phyloP scores from a whole-genome alignment of 2,113 vertebrate genomes.

The Platanista minor region DNA sequence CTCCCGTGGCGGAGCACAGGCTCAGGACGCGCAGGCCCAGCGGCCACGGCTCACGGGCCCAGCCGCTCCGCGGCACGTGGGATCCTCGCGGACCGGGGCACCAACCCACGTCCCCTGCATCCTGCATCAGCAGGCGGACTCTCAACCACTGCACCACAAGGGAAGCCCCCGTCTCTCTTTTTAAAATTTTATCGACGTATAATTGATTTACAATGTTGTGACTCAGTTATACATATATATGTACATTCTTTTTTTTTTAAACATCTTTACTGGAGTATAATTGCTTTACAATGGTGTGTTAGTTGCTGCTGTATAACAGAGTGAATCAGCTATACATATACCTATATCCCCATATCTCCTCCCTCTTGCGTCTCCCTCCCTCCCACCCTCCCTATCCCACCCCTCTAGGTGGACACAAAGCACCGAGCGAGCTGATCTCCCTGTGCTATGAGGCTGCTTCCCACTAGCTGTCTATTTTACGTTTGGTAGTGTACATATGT shows the following conservation, averaged over 20 bases:
- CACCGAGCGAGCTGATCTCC: fast-evolving
- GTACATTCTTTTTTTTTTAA: neutral
- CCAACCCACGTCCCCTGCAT: no score
- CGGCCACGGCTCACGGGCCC: no score
- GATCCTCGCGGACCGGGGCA: no score
- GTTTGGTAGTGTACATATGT: no score
- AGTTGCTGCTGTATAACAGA: neutral
- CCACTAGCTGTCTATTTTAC: no score
- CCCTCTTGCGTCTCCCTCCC: neutral
- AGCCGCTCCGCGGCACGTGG: no score
- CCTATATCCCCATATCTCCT: neutral
- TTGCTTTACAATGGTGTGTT: neutral
- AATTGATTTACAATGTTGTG: neutral
- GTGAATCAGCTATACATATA: neutral
- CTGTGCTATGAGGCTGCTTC: no score
- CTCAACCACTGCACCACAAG: no score
- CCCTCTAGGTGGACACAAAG: neutral
- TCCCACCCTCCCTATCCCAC: neutral
- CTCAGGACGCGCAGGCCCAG: no score
- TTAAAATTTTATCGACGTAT: no score
- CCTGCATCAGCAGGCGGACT: no score
- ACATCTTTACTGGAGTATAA: neutral
- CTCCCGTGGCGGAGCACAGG: no score
- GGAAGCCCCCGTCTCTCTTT: fast-evolving
- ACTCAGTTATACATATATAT: neutral